Base-by-base conservation (phyloP, 2,113 vertebrate genomes). In the Urocynchramus pylzowi region DNA sequence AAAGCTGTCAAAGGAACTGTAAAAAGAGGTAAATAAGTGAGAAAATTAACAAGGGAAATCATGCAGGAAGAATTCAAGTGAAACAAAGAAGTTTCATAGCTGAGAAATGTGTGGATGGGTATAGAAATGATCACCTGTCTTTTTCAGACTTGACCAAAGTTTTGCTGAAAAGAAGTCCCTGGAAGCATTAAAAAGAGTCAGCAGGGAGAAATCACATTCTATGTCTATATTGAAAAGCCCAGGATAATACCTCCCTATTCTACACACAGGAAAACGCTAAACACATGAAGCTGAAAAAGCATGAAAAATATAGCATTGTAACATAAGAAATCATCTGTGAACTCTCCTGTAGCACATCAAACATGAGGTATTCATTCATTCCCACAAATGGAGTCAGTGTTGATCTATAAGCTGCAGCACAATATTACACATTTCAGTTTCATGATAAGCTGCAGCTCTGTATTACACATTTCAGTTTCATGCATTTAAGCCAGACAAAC, bases 331-430 rank as follows among this genome's bases (percentile, higher is more conserved):
- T 93, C 82, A 90, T 76, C 84, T 96, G 74, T 95, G 87, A 96
- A 60, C 50, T 90, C 79, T 90, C 65, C 67, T 2, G 13, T 30
- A 96, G 86, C 90, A 93, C 83, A 95, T 93, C 85, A 89, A 94
- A 90, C 84, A 92, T 50, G 92, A 95, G 63, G 75, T 47, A 97
- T 78, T 96, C 81, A 93, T 92, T 96, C 91, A 89, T 91, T 87
- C 73, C 90, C 84, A 71, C 90, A 96, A 96, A 84, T 42, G 68
- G 67, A 92, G 90, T 79, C 93, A 95, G 73, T 33, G 83, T 89
- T 95, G 96, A 96, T 97, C 89, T 96, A 92, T 84, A 96, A 97
- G 83, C 95, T 96, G 90, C 64, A 96, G 71, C 71, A 91, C 86
- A 94, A 44, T 76, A 86, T 84, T 95, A 93, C 90, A 89, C 92